Conservation (phyloP, 2,888 invertebrate genomes). For the Eumacrocentrus americanus region DNA sequence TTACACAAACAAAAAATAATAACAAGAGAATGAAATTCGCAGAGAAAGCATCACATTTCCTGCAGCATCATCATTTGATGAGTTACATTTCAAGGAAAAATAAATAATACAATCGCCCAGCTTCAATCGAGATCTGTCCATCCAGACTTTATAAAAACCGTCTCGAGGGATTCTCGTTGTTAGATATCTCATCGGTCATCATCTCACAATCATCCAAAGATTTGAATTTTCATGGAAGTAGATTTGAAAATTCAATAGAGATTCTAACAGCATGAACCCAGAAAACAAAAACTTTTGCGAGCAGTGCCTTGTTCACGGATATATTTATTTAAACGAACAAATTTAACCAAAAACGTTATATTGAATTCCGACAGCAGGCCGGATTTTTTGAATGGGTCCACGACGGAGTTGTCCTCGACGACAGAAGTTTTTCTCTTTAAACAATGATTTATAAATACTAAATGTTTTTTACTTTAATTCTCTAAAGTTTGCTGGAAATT, state of each 20-base stretch:
- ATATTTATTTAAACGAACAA: constrained; percentile 48
- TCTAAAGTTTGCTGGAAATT: too few species aligned
- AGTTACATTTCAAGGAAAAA: not conserved
- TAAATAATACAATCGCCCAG: not conserved
- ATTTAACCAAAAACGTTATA: constrained; percentile 27
- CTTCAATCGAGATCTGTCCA: constrained; percentile 33
- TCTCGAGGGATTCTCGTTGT: constrained; percentile 30
- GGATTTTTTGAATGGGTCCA: constrained; percentile 53
- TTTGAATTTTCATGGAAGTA: not conserved
- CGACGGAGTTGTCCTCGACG: constrained; percentile 47
- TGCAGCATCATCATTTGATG: not conserved
- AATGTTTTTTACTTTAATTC: not conserved
- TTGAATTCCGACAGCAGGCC: constrained; percentile 42
- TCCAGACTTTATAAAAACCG: constrained; percentile 30
- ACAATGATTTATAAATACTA: not conserved
- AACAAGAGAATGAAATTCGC: not conserved
- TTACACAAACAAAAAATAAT: not conserved
- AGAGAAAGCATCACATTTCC: not conserved
- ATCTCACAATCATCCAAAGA: not conserved
- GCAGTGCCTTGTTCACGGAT: constrained; percentile 59
- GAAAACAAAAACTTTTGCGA: constrained; percentile 47
- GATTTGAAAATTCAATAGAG: constrained; percentile 20
- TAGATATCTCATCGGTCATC: constrained; percentile 19
- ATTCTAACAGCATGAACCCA: constrained; percentile 37
- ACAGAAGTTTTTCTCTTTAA: not conserved